Evolutionary conservation across 2,113 vertebrate genomes (phyloP), one percentile per base, ranked within the genome.

Genomic region (Acanthisitta chloris): DNA sequence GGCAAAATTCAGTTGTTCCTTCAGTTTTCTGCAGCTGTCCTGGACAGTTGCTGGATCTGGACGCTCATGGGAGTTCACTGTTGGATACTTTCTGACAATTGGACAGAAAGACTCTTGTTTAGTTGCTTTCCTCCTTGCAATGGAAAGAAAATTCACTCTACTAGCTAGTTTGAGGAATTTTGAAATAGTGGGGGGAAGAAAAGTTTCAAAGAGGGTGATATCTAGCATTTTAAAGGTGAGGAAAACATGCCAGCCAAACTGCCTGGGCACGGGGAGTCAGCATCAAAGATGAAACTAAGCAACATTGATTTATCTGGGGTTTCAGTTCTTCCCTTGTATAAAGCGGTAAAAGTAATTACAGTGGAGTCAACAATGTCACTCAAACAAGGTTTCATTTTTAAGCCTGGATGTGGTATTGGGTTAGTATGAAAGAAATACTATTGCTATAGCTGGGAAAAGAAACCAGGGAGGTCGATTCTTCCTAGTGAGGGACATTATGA

Each of bases 11-110:
- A 65, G 78, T 86, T 92, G 4, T 46, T 73, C 93, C 46, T 82
- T 91, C 54, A 38, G 20, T 73, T 95, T 94, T 95, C 61, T 90
- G 79, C 92, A 95, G 95, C 84, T 96, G 72, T 84, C 54, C 67
- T 96, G 86, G 79, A 88, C 43, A 83, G 61, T 72, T 91, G 38
- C 54, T 95, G 46, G 12, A 71, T 77, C 40, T 84, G 36, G 33
- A 81, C 86, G 84, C 88, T 57, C 26, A 12, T 18, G 81, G 67
- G 77, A 92, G 54, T 91, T 86, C 18, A 69, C 65, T 66, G 23
- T 45, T 82, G 65, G 84, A 76, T 51, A 7, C 19, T 92, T 90
- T 91, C 77, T 90, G 79, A 95, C 55, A 84, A 89, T 17, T 52
- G 45, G 34, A 91, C 49, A 90, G 46, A 74, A 83, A 76, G 28